phyloP scores from a whole-genome alignment of 2,888 invertebrate genomes.

The Amorpha juglandis region DNA sequence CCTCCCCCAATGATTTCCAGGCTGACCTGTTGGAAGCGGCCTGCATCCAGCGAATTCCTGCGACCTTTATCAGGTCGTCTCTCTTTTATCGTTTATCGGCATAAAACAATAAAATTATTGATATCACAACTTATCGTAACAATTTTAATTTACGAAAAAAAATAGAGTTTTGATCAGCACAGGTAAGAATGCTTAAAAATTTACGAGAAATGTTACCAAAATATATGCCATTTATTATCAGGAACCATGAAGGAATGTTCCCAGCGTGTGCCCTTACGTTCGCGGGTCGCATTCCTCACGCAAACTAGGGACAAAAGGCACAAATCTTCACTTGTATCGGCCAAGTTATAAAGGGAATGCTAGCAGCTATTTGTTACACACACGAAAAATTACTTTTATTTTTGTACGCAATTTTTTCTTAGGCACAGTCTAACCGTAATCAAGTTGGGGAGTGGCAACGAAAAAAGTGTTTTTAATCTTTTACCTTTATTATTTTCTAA shows the following conservation, averaged over 20 bases:
- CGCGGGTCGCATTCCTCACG: background rate
- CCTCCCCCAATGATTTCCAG: too few species aligned
- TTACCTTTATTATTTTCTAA: too few species aligned
- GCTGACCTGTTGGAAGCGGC: too few species aligned
- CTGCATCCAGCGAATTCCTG: too few species aligned
- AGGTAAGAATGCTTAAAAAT: too few species aligned
- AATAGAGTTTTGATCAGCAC: too few species aligned
- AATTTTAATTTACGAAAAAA: too few species aligned
- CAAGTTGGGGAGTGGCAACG: background rate
- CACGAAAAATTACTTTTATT: conserved; percentile 10
- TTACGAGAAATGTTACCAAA: background rate
- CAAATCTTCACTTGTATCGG: conserved; percentile 13
- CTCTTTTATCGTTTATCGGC: too few species aligned
- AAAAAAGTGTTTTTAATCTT: too few species aligned
- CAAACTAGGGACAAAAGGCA: background rate
- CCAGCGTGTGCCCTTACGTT: background rate
- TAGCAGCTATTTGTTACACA: background rate
- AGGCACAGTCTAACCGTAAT: background rate
- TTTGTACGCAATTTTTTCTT: background rate
- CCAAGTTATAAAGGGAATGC: conserved; percentile 4
- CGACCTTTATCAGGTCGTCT: too few species aligned
- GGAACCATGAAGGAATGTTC: background rate
- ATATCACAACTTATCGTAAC: too few species aligned
- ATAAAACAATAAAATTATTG: too few species aligned
- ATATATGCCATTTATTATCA: background rate